Base-by-base conservation (phyloP, 2,113 vertebrate genomes). In the Amblyornis subalaris region DNA sequence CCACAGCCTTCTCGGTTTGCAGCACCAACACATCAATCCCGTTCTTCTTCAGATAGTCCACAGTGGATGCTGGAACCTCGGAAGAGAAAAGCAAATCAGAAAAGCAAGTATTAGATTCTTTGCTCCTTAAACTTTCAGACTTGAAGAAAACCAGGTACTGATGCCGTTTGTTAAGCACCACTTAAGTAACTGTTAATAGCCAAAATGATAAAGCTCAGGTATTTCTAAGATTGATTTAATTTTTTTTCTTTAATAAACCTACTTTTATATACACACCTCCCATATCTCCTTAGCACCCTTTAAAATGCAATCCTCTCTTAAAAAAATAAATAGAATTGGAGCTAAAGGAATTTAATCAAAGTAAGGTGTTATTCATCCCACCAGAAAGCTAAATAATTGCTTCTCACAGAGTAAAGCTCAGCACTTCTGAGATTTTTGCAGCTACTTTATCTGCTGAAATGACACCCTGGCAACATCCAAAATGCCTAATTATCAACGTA, bases 1-100 rank as follows among this genome's bases (percentile, higher is more conserved):
- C 96, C 35, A 99, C 99, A 0, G 99, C 99, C 95, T 98, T 98
- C 96, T 99, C 98, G 0, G 99, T 99, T 84, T 99, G 99, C 73
- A 99, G 90, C 72, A 99, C 98, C 78, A 95, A 71, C 44, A 98
- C 98, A 1, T 98, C 97, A 0, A 99, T 98, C 5, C 99, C 99
- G 2, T 98, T 97, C 81, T 98, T 97, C 96, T 96, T 97, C 67
- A 99, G 97, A 4, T 98, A 99, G 31, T 99, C 98, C 98, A 99
- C 85, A 0, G 99, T 99, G 47, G 98, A 95, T 7, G 97, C 57
- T 2, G 99, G 99, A 55, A 99, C 99, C 99, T 99, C 11, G 20
- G 58, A 60, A 76, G 10, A 21, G 44, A 85, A 93, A 79, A 57
- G 64, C 35, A 79, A 91, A 73, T 54, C 55, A 65, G 40, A 62